Percentiles rank a stretch among this genome's conserved stretches.
Conservation (phyloP, 2,797 vertebrate genomes). For the Syncerus caffer region DNA sequence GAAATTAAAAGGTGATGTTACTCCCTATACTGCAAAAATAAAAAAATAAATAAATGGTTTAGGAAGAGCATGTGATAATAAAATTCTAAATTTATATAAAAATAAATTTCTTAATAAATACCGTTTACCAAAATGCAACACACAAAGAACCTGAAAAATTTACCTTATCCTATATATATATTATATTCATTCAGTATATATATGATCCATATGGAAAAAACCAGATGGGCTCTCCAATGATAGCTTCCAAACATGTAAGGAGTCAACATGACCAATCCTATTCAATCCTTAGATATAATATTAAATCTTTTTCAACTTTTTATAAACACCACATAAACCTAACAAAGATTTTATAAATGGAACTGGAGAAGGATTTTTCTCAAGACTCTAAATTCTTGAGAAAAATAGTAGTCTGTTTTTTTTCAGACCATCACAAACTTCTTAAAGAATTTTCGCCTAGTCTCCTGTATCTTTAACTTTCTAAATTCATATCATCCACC, state of each 20-base stretch:
- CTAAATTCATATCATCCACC: background rate
- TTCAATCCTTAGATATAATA: background rate
- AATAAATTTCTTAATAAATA: background rate
- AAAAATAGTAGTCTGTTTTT: background rate
- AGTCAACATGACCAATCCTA: background rate
- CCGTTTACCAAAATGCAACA: background rate
- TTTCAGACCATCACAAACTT: background rate
- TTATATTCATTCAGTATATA: background rate
- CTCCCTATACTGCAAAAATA: accelerated
- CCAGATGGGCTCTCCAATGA: background rate
- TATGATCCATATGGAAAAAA: background rate
- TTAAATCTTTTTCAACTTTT: background rate
- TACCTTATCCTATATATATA: background rate
- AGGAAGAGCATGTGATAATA: background rate
- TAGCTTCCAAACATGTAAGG: background rate
- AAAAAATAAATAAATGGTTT: background rate
- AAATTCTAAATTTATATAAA: background rate
- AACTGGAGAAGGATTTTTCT: background rate
- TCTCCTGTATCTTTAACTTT: background rate
- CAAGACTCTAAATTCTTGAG: background rate
- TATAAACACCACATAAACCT: background rate
- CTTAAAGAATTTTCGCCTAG: background rate
- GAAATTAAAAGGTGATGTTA: background rate
- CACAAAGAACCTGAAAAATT: background rate
- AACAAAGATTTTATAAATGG: background rate